Evolutionary conservation across 2,888 invertebrate genomes (phyloP).

Genomic region (Dinocampus coccinellae): DNA sequence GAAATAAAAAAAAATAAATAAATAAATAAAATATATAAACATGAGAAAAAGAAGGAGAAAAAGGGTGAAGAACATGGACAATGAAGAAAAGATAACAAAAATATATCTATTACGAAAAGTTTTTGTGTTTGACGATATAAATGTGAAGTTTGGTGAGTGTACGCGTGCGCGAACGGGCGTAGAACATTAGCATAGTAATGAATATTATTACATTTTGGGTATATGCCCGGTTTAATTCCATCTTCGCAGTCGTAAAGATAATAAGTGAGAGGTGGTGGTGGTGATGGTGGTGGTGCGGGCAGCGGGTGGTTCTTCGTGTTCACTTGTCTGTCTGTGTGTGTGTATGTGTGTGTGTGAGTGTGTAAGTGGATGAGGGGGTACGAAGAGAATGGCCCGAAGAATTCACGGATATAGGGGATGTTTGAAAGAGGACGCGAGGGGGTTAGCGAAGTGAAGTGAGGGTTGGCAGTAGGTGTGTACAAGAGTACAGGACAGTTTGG

Average conservation of each 20-base stretch:
- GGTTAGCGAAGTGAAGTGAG: background rate
- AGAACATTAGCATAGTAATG: constrained; percentile 69
- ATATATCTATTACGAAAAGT: background rate
- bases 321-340: background rate
- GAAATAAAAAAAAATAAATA: no score
- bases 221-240: constrained; percentile 69
- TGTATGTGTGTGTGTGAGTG: no score
- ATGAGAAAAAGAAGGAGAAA: no score
- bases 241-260: constrained; percentile 70
- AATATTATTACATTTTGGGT: constrained; percentile 70
- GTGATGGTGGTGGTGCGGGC: constrained; percentile 43
- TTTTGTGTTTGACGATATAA: background rate
- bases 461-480: constrained; percentile 42
- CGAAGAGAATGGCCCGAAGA: no score
- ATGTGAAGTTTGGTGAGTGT: background rate
- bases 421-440: background rate
- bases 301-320: constrained; percentile 48
- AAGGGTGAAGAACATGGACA: no score
- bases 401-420: background rate
- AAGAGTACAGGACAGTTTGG: constrained; percentile 25
- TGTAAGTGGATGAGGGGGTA: no score
- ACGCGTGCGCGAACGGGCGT: constrained; percentile 42
- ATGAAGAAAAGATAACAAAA: background rate
- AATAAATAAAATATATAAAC: no score
- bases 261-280: constrained; percentile 65